phyloP scores from a whole-genome alignment of 2,888 invertebrate species.

The Spilosoma lubricipeda region DNA sequence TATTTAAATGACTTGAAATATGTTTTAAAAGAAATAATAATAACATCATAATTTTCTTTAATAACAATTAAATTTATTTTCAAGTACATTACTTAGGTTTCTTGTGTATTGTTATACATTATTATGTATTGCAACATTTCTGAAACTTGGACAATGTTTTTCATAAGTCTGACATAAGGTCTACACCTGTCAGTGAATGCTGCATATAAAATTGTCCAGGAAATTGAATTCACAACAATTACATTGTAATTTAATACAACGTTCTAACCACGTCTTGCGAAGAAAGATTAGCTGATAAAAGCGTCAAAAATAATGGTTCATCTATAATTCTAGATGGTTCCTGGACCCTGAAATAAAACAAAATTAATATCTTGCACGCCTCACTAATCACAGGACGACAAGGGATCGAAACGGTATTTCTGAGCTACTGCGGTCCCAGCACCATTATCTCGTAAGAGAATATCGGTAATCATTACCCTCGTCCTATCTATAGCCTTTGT shows the following conservation, averaged over 20 bases:
- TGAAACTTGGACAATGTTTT: background rate
- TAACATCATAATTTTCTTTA: no score
- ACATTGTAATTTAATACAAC: conserved; percentile 42
- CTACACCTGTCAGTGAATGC: background rate
- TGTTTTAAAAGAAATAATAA: no score
- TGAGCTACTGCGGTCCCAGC: background rate
- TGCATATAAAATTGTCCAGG: background rate
- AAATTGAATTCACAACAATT: no score
- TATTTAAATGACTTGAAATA: no score
- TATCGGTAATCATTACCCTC: background rate
- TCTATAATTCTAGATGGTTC: conserved; percentile 50
- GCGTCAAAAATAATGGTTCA: conserved; percentile 66
- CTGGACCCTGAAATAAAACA: conserved; percentile 59
- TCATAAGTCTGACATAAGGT: background rate
- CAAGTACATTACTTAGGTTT: no score
- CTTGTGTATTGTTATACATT: no score
- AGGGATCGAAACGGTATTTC: no score
- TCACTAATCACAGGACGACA: background rate
- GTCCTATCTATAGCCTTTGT: no score
- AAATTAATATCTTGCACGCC: background rate
- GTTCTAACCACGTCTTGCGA: conserved; percentile 63
- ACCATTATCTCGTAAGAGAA: background rate
- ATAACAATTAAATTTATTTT: no score
- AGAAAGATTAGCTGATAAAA: conserved; percentile 68
- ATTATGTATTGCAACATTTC: no score